Evolutionary conservation across 1,140 invertebrate species (phyloP), one percentile per base, ranked within the genome.

Genomic region (Elysia chlorotica): DNA sequence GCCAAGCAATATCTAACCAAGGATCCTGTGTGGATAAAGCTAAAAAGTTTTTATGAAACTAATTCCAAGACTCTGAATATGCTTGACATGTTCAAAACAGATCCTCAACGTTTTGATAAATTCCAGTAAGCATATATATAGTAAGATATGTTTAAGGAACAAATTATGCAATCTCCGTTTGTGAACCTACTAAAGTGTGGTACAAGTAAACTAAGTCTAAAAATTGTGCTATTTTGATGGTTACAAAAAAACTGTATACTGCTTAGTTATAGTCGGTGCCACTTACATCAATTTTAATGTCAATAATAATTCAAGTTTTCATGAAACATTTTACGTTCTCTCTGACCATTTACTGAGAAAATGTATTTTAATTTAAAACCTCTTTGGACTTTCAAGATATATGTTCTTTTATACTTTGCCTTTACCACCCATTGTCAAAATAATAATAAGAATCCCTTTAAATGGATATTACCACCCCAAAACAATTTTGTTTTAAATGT

Each of bases 51-150:
- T 63, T 83, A 72, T 65, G 72, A 82, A 28, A 56, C 76, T 25
- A 71, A 76, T 76, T 77, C 74, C 6, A 28, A 66, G 10, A 74
- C 76, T 23, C 35, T 83, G 30, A 81, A 81, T 56, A 82, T 85
- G 82, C 71, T 71, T 2, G 54, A 82, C 2, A 79, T 85, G 79
- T 83, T 85, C 59, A 76, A 78, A 35, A 57, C 72, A 10, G 82
- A 85, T 38, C 71, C 71, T 5, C 23, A 66, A 6, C 65, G 83
- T 66, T 85, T 85, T 68, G 48, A 79, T 0, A 85, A 81, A 66
- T 85, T 76, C 76, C 83, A 79, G 82, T 83, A 71, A 73, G 65
- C n/a, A n/a, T n/a, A n/a, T n/a, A n/a, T n/a, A n/a, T n/a, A n/a
- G n/a, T n/a, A n/a, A n/a, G n/a, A n/a, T n/a, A n/a, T n/a, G n/a